Evolutionary conservation across 2,113 vertebrate species (phyloP), one percentile per base, ranked within the genome.

Genomic region (Dasypus novemcinctus): DNA sequence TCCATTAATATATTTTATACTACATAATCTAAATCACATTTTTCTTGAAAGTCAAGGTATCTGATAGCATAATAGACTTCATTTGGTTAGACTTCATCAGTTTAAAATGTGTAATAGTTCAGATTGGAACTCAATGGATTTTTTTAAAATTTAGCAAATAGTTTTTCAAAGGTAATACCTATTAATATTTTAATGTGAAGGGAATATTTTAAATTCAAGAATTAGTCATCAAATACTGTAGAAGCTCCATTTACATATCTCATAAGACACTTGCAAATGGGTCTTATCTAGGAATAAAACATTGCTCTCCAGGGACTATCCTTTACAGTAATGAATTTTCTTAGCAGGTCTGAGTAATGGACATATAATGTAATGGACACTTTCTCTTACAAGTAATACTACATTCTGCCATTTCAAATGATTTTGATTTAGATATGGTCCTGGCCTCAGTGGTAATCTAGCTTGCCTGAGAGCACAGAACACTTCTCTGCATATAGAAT

Each of bases 141-240:
- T 71, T 9, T 81, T 69, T 52, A 74, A 69, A 54, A 87, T 64
- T 95, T 82, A 83, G 36, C 31, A 61, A 74, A 43, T 0, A 38
- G 88, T 91, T 80, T 54, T 84, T 95, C 38, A 79, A 84, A 88
- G 25, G 3, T 57, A 79, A 71, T 63, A 41, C 12, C 25, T 49
- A 72, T 86, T 75, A 80, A 61, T 74, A 81, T 86, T 96, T 93
- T 27, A 81, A 38, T 52, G 52, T 46, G 7, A 86, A 18, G 15
- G 31, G 15, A 38, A 46, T 74, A 54, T 79, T 97, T 96, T 59
- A 74, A 72, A 61, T 90, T 71, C 36, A 66, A 83, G 63, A 59
- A 33, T 12, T 57, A 71, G 29, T 61, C 29, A 57, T 69, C 71
- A 80, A 36, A 91, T 49, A 43, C 5, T 66, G 71, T 59, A 66